Evolutionary conservation across 2,113 vertebrate species (phyloP), one percentile per base, ranked within the genome.

Genomic region (Aspidoscelis tigris): DNA sequence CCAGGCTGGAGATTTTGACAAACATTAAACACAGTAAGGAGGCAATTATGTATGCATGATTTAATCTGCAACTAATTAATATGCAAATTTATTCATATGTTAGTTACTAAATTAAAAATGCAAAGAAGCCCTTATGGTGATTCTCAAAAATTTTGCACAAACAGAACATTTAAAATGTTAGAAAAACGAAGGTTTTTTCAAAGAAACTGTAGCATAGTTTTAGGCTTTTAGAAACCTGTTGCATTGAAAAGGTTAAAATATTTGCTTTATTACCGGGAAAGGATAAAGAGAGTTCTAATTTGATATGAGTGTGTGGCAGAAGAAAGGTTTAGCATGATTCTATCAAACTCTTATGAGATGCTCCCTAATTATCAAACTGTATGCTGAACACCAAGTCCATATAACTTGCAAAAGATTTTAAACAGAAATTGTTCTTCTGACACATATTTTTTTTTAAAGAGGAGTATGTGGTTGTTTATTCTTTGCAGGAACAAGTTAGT

Each of bases 91-190:
- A 99, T 99, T 98, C 98, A 99, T 98, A 97, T 99, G 98, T 98
- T 99, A 98, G 98, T 98, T 98, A 98, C 98, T 99, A 98, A 99
- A 99, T 99, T 99, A 99, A 99, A 99, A 99, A 99, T 99, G 98
- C 98, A 99, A 99, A 99, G 97, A 97, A 99, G 98, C 97, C 98
- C 98, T 99, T 99, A 97, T 99, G 98, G 97, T 99, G 98, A 98
- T 97, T 97, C 97, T 98, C 97, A 96, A 98, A 79, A 98, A 97
- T 98, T 98, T 97, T 97, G 95, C 97, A 98, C 97, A 97, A 98
- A 98, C 97, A 96, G 96, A 97, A 97, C 97, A 96, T 97, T 98
- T 97, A 96, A 97, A 98, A 97, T 96, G 94, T 96, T 95, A 95
- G 95, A 93, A 96, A 93, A 95, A 94, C 90, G 24, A 93, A 95